Base-by-base conservation (phyloP, 2,888 invertebrate species). In the Drosophila mercatorum region DNA sequence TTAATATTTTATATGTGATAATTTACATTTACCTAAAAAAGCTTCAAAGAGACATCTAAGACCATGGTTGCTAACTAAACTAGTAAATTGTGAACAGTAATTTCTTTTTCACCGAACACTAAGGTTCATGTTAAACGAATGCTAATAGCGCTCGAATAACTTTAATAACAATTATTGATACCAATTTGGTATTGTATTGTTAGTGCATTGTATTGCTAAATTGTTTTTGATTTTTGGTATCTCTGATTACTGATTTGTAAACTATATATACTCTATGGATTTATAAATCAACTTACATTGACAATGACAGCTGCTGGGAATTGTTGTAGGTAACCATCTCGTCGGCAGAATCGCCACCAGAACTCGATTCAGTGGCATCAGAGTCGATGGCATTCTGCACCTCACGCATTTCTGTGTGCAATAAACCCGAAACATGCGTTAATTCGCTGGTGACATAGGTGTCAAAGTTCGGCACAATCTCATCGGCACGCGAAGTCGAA, bases 291-390 rank as follows among this genome's bases (percentile, higher is more conserved):
- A 75, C 97, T 96, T 93, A 97, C 97, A 97, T 96, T 66, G 96
- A 94, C 93, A 97, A 94, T 72, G 94, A 94, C 88, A 96, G 95
- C 90, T 96, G 96, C 89, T 95, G 95, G 56, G 95, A 94, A 93
- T 97, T 97, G 92, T 95, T 96, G 93, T 96, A 97, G 70, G 94
- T 93, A 79, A 96, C 95, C 93, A 96, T 95, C 92, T 98, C 98
- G 94, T 98, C 98, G 92, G 97, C 97, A 89, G 97, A 98, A 92
- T 98, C 98, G 40, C 97, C 98, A 60, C 98, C 98, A 17, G 98
- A 98, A 90, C 98, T 98, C 72, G 97, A 97, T 17, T 96, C 97
- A 1, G 98, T 98, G 41, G 97, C 98, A 93, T 98, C 98, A 2
- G 98, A 97, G 93, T 98, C 98, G 75, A 97, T 94, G 84, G 95